Conservation (phyloP, 2,113 vertebrate species). For the Archilochus colubris region DNA sequence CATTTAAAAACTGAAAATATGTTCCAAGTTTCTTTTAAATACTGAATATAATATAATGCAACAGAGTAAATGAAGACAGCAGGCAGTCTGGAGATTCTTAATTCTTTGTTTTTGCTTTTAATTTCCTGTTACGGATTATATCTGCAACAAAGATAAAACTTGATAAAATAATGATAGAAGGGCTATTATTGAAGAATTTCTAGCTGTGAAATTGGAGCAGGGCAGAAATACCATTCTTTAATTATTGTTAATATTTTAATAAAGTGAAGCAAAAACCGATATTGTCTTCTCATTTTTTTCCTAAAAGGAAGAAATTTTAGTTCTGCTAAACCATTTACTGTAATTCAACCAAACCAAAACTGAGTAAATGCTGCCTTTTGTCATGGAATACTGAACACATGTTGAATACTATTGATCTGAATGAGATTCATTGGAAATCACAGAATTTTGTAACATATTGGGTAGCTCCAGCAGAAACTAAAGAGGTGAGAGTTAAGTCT, state of each 20-base stretch:
- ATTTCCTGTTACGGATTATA: background rate
- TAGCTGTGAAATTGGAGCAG: background rate
- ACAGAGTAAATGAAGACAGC: background rate
- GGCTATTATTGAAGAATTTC: background rate
- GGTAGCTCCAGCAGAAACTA: background rate
- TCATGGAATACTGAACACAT: background rate
- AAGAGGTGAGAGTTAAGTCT: background rate
- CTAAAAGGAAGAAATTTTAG: background rate
- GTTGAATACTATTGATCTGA: background rate
- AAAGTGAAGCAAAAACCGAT: background rate
- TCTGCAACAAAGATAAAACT: background rate
- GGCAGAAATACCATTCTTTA: background rate
- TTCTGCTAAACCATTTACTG: background rate
- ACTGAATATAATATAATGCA: background rate
- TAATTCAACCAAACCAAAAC: background rate
- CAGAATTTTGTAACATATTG: background rate
- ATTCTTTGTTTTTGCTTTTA: conserved; percentile 2
- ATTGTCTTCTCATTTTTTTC: background rate
- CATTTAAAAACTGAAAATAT: background rate
- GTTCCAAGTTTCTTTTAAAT: background rate
- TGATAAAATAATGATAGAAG: background rate
- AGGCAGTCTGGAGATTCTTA: background rate
- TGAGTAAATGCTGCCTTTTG: background rate
- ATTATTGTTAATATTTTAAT: background rate
- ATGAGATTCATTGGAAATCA: background rate